A percentile compares a stretch with the other conserved stretches of the same genome.
Evolutionary conservation across 2,797 vertebrate species (phyloP).

Genomic region (Tenualosa thibaudeaui): DNA sequence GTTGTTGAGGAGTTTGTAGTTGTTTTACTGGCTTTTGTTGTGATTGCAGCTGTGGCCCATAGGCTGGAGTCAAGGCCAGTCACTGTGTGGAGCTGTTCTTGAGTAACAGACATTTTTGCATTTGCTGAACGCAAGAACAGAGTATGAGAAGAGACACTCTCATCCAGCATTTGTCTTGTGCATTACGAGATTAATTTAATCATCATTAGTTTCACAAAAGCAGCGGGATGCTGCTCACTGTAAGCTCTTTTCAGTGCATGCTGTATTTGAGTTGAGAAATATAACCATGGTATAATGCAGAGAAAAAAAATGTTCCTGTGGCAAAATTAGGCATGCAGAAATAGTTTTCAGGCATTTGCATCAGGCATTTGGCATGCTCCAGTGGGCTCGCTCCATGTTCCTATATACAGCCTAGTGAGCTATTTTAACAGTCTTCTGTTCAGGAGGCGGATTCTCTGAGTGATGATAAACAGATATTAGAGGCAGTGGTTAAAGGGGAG

Average conservation of each 20-base stretch:
- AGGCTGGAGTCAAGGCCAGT: not conserved
- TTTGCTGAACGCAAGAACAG: not conserved
- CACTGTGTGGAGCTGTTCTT: not conserved
- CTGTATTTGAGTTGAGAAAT: not conserved
- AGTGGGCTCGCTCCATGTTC: not conserved
- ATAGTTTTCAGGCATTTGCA: constrained; percentile 18
- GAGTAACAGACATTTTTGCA: not conserved
- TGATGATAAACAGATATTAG: not conserved
- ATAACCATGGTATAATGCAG: not conserved
- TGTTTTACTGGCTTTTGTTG: not conserved
- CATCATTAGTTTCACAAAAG: not conserved
- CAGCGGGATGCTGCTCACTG: not conserved
- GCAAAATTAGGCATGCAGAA: constrained; percentile 14
- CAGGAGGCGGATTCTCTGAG: not conserved
- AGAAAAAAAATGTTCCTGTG: not conserved
- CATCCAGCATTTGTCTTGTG: not conserved
- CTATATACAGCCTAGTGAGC: not conserved
- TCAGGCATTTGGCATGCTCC: not conserved
- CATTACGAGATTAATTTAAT: not conserved
- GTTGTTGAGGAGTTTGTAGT: not conserved
- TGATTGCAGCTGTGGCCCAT: not conserved
- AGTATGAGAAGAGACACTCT: not conserved
- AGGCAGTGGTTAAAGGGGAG: no score
- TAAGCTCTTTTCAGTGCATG: not conserved
- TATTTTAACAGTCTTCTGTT: not conserved